Conservation (phyloP, 2,888 invertebrate species). For the Morpho deidamia region DNA sequence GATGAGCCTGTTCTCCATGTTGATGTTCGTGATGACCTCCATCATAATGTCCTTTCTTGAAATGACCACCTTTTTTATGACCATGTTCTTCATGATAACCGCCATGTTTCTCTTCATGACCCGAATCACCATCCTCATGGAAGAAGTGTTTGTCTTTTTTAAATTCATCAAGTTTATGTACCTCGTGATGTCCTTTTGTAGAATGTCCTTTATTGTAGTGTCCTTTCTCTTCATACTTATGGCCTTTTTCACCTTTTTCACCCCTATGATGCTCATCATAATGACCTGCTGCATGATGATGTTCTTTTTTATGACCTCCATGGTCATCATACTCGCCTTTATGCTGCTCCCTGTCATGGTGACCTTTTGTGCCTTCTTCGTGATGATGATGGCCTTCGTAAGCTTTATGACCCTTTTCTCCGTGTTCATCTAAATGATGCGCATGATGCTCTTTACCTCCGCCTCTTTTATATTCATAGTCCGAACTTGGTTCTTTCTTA, state of each 20-base stretch:
- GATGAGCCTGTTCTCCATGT: conserved; percentile 88
- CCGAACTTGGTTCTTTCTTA: conserved; percentile 67
- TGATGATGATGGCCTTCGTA: conserved; percentile 84
- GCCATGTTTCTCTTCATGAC: conserved; percentile 89
- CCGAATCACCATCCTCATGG: conserved; percentile 90
- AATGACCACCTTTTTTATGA: conserved; percentile 89
- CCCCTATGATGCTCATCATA: conserved; percentile 81
- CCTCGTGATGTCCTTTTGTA: conserved; percentile 91
- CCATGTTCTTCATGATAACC: conserved; percentile 88
- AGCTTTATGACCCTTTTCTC: conserved; percentile 84
- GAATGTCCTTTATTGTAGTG: conserved; percentile 91
- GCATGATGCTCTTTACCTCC: conserved; percentile 83
- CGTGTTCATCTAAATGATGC: conserved; percentile 81
- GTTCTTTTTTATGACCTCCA: conserved; percentile 80
- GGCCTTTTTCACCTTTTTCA: conserved; percentile 82
- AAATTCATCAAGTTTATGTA: conserved; percentile 91
- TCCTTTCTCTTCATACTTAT: conserved; percentile 82
- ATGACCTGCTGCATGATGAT: conserved; percentile 82
- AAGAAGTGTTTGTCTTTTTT: conserved; percentile 93
- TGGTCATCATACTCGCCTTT: conserved; percentile 81
- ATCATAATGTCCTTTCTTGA: conserved; percentile 89
- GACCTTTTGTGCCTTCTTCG: conserved; percentile 84
- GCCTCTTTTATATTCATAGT: conserved; percentile 79
- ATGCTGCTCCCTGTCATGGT: conserved; percentile 84
- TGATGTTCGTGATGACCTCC: conserved; percentile 86